phyloP scores from a whole-genome alignment of 2,888 invertebrate genomes.

The Pherbina coryleti region DNA sequence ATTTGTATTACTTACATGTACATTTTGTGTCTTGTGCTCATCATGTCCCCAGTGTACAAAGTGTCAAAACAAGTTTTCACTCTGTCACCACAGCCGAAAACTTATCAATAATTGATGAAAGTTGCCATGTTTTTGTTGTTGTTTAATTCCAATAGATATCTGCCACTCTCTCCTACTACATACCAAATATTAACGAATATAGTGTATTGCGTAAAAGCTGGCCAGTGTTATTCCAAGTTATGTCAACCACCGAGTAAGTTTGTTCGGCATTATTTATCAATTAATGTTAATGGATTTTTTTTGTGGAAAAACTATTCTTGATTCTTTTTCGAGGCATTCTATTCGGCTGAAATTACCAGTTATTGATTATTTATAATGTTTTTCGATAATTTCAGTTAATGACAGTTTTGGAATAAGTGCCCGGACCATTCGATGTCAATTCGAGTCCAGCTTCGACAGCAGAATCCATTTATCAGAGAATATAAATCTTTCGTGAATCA shows the following conservation, averaged over 20 bases:
- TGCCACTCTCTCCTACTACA: no score
- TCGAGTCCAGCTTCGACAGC: no score
- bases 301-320: not conserved
- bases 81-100: slow-evolving; percentile 4
- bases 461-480: no score
- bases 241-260: not conserved
- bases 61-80: slow-evolving; percentile 22
- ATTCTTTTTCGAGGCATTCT: no score
- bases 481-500: no score
- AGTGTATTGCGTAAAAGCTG: not conserved
- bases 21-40: not conserved
- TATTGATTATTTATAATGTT: no score
- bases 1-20: no score
- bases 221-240: not conserved
- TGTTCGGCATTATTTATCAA: slow-evolving; percentile 5
- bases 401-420: no score
- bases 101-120: slow-evolving; percentile 10
- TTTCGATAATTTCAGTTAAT: no score
- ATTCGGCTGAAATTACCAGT: no score
- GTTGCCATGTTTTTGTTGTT: not conserved
- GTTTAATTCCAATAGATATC: not conserved
- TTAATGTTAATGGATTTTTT: slow-evolving; percentile 20
- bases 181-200: no score
- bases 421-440: no score
- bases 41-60: not conserved